Conservation (phyloP, 1,140 invertebrate species). For the Neodiprion fabricii region DNA sequence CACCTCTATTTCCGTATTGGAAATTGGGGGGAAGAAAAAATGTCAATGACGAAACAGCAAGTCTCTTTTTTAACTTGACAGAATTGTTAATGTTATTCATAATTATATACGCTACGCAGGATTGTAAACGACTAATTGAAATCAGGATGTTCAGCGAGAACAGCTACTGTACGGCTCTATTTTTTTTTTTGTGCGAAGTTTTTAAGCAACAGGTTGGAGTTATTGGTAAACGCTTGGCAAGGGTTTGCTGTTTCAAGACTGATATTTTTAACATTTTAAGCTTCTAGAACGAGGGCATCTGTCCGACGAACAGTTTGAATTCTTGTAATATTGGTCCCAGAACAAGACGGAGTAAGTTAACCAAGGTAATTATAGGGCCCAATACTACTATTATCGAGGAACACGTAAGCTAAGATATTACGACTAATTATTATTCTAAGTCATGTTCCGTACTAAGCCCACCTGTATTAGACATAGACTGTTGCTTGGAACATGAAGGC, state of each 20-base stretch:
- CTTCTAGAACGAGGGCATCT: neutral
- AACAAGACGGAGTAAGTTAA: conserved; percentile 5
- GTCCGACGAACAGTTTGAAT: neutral
- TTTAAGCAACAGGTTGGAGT: no score
- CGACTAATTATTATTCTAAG: conserved; percentile 11
- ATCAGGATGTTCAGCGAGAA: no score
- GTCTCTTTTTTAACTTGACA: neutral
- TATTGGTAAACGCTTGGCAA: neutral
- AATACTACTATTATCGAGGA: neutral
- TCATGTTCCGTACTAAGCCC: conserved; percentile 15
- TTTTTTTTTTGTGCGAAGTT: no score
- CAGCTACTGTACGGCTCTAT: no score
- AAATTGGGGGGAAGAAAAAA: neutral
- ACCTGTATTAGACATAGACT: conserved; percentile 10
- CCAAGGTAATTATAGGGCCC: conserved; percentile 4
- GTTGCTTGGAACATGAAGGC: neutral
- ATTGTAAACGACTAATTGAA: no score
- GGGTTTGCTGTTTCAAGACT: neutral
- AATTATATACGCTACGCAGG: no score
- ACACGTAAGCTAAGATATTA: conserved; percentile 6
- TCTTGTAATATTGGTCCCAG: conserved; percentile 2
- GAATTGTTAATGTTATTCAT: no score
- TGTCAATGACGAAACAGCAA: neutral
- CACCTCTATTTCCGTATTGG: neutral
- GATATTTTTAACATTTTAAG: neutral